Percentiles rank a stretch among this genome's conserved stretches.
Evolutionary conservation across 1,140 invertebrate species (phyloP).

Genomic region (Drosophila equinoxialis): DNA sequence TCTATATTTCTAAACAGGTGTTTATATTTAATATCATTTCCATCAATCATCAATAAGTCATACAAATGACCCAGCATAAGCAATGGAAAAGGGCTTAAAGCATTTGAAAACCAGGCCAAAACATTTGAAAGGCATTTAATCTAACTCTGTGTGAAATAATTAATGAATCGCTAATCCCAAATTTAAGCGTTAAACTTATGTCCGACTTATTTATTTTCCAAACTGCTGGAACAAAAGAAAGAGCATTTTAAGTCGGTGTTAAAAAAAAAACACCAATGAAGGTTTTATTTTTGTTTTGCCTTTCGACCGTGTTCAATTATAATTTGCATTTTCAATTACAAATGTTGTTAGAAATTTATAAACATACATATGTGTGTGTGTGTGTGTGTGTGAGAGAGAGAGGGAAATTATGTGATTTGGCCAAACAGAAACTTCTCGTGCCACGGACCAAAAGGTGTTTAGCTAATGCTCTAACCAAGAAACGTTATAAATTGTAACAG

Average conservation of each 20-base stretch:
- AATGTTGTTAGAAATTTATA: constrained; percentile 1
- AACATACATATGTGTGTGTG: background rate
- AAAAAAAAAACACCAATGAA: background rate
- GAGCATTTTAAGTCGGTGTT: constrained; percentile 1
- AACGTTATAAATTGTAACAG: constrained; percentile 3
- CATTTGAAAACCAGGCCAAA: too few species aligned
- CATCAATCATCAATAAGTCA: too few species aligned
- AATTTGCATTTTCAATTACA: constrained; percentile 65
- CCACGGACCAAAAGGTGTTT: background rate
- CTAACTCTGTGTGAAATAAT: too few species aligned
- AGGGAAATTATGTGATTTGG: background rate
- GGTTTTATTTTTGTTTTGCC: constrained; percentile 19
- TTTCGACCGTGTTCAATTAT: constrained; percentile 34
- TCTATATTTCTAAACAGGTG: background rate
- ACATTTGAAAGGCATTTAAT: too few species aligned
- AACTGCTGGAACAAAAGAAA: background rate
- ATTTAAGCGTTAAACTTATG: too few species aligned
- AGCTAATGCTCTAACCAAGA: constrained; percentile 7
- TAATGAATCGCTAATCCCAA: too few species aligned
- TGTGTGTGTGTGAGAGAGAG: background rate
- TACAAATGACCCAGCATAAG: too few species aligned
- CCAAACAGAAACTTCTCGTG: too few species aligned
- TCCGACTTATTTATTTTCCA: too few species aligned
- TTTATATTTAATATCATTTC: too few species aligned
- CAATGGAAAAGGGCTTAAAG: too few species aligned